Evolutionary conservation across 2,797 vertebrate genomes (phyloP).

Genomic region (Pangasius krempfi): DNA sequence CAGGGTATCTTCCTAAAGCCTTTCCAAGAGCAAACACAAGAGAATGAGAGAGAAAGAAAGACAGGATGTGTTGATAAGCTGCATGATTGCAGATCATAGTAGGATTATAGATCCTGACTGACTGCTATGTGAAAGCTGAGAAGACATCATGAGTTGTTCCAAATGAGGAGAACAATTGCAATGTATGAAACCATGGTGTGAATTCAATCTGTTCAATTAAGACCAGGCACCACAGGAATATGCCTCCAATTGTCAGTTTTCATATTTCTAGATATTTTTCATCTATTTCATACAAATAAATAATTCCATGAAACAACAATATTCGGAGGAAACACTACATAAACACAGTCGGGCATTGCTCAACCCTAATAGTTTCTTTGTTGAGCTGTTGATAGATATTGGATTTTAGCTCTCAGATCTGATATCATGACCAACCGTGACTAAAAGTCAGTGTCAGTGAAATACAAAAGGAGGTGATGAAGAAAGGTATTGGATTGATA

Average conservation of each 20-base stretch:
- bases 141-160: background rate
- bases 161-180: conserved; percentile 5
- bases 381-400: background rate
- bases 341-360: background rate
- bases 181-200: conserved; percentile 1
- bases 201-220: conserved; percentile 25
- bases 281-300: background rate
- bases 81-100: background rate
- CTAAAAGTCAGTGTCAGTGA: background rate
- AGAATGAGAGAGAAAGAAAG: background rate
- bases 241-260: background rate
- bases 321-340: conserved; percentile 3
- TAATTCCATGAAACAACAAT: conserved; percentile 9
- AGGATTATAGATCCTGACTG: background rate
- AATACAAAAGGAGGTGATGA: conserved; percentile 66
- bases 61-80: conserved; percentile 32
- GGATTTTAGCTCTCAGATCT: background rate
- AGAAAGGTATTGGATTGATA: conserved; percentile 68
- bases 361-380: conserved; percentile 1
- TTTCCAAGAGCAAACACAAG: conserved; percentile 10
- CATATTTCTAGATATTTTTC: conserved; percentile 1
- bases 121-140: background rate
- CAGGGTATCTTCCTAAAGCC: conserved; percentile 60
- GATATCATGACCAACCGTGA: background rate
- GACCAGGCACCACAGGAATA: background rate